These are phyloP conservation scores for Lathronympha strigana DNA, from an alignment of 2,888 invertebrate species.

Conservation along the genomic window DNA sequence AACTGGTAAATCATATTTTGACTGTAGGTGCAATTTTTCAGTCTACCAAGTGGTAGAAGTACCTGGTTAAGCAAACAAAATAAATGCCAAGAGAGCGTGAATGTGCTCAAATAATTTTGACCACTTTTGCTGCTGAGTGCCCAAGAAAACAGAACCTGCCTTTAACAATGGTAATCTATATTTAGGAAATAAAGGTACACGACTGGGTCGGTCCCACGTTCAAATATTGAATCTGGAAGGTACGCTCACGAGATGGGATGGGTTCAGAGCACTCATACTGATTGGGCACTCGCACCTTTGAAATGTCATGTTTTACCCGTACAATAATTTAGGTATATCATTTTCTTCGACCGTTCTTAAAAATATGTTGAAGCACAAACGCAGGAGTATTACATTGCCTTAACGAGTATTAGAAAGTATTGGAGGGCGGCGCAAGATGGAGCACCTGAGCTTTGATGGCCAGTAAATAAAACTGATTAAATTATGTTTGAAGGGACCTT, in stretches of 20 bases:
- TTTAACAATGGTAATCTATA: constrained; percentile 13
- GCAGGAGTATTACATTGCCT: background rate
- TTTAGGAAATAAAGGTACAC: constrained; percentile 9
- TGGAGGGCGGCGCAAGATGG: too few relatives aligned
- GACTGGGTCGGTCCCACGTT: constrained; percentile 27
- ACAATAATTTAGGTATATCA: constrained; percentile 29
- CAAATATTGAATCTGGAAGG: constrained; percentile 31
- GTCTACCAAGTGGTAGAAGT: too few relatives aligned
- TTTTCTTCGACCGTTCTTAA: constrained; percentile 1
- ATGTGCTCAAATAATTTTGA: too few relatives aligned
- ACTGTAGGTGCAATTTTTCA: too few relatives aligned
- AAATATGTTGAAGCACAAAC: background rate
- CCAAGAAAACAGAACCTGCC: background rate
- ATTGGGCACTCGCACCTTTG: constrained; percentile 41
- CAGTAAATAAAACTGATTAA: background rate
- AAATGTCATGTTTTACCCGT: constrained; percentile 37
- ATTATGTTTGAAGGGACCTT: too few relatives aligned
- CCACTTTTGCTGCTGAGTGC: too few relatives aligned
- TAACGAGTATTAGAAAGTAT: background rate
- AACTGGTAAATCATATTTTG: too few relatives aligned
- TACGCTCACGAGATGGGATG: constrained; percentile 39
- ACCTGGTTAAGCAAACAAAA: too few relatives aligned
- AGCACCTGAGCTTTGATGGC: too few relatives aligned
- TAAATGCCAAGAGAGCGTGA: too few relatives aligned
- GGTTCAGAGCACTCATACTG: constrained; percentile 38